Evolutionary conservation across 2,113 vertebrate genomes (phyloP), one percentile per base, ranked within the genome.

Genomic region (Lophius piscatorius): DNA sequence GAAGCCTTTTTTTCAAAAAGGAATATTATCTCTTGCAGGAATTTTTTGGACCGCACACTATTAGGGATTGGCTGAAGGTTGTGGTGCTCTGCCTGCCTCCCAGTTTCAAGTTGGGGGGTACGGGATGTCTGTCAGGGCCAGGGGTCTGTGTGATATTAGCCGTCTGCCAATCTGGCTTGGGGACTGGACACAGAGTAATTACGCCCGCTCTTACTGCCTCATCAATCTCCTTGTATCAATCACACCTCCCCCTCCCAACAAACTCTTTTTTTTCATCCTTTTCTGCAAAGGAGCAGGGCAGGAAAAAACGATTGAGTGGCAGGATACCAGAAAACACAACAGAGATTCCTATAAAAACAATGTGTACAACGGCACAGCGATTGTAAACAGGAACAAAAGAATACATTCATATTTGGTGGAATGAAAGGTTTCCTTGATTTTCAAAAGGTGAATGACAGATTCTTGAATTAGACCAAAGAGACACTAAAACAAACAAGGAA

Each of bases 141-240:
- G 86, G 88, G 89, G 91, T 92, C 90, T 90, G 87, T 89, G 88
- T 86, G 91, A 91, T 92, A 93, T 93, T 91, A 93, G 92, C 90
- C 85, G 91, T 91, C 92, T 91, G 90, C 90, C 92, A 92, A 91
- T 91, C 91, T 89, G 86, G 90, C 78, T 84, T 87, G 86, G 89
- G 84, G 90, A 92, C 90, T 89, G 90, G 92, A 91, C 90, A 92
- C 87, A 76, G 81, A 91, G 92, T 91, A 91, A 92, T 93, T 93
- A 93, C 91, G 91, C 86, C 85, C 89, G 89, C 90, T 90, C 90
- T 91, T 89, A 89, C 90, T 89, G 88, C 88, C 91, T 93, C 91
- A 93, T 93, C 91, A 92, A 93, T 93, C 91, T 90, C 90, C 83
- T 84, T 88, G 88, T 90, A 90, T 90, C 86, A 45, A 86, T 58